Conservation (phyloP, 2,113 vertebrate genomes). For the Garra rufa region DNA sequence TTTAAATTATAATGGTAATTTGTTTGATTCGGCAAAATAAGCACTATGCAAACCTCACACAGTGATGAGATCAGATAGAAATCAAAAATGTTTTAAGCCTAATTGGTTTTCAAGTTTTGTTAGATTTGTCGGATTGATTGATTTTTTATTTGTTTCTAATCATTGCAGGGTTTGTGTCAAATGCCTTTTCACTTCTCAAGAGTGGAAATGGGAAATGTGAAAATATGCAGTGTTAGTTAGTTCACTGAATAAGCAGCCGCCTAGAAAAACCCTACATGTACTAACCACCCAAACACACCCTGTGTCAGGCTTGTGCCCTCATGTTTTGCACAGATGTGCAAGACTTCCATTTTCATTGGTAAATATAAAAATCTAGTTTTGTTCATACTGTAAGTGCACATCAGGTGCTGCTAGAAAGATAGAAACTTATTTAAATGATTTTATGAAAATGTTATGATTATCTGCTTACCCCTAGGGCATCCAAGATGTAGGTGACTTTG, state of each 20-base stretch:
- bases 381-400: background rate
- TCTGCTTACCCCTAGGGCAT: no score
- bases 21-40: conserved; percentile 57
- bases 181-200: background rate
- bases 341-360: background rate
- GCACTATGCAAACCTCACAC: conserved; percentile 46
- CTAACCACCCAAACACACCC: background rate
- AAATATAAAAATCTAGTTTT: background rate
- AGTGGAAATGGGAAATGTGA: background rate
- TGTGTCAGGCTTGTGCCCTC: background rate
- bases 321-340: background rate
- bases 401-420: background rate
- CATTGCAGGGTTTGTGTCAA: background rate
- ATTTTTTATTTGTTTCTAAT: background rate
- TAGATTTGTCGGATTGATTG: background rate
- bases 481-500: no score
- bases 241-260: background rate
- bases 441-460: no score
- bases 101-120: conserved; percentile 26
- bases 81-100: conserved; percentile 1
- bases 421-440: background rate
- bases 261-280: background rate
- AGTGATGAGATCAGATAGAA: conserved; percentile 11
- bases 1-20: conserved; percentile 60
- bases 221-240: background rate